These are phyloP conservation scores for Stegastes partitus DNA, from an alignment of 2,113 vertebrate genomes.

Conservation along the genomic window DNA sequence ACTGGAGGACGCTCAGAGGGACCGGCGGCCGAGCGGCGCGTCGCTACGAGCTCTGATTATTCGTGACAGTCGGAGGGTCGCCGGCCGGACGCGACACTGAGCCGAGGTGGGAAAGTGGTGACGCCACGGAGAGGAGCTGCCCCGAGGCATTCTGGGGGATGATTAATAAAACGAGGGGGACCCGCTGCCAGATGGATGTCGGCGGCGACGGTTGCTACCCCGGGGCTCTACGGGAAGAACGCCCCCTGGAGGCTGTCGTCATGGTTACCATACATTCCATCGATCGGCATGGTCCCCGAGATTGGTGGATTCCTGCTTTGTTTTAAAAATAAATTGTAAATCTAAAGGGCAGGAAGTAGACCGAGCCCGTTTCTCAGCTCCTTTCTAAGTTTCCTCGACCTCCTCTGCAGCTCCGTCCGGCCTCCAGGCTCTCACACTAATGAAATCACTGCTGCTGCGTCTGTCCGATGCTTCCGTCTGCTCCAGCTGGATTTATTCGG, in stretches of 20 bases:
- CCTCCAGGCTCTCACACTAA: slow-evolving; percentile 21
- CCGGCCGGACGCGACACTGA: slow-evolving; percentile 2
- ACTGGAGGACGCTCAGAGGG: slow-evolving; percentile 24
- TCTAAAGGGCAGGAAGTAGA: neutral
- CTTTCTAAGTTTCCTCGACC: neutral
- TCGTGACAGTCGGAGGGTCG: slow-evolving; percentile 40
- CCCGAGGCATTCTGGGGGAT: slow-evolving; percentile 47
- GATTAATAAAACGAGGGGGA: slow-evolving; percentile 38
- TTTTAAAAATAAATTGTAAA: neutral
- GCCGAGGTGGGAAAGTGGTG: slow-evolving; percentile 5
- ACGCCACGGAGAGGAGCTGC: slow-evolving; percentile 9
- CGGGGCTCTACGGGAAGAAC: neutral
- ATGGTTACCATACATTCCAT: neutral
- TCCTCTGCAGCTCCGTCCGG: neutral
- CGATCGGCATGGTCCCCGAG: neutral
- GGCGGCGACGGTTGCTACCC: neutral
- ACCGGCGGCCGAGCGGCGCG: slow-evolving; percentile 13
- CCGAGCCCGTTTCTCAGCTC: neutral
- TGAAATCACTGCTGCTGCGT: slow-evolving; percentile 10
- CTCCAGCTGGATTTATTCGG: neutral
- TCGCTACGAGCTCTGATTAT: slow-evolving; percentile 45
- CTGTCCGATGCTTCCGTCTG: neutral
- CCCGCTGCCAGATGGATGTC: slow-evolving; percentile 6
- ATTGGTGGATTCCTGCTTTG: neutral
- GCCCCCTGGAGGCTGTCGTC: neutral